These are phyloP conservation scores for Leuctra nigra DNA, from an alignment of 2,888 invertebrate genomes.

Conservation along the genomic window DNA sequence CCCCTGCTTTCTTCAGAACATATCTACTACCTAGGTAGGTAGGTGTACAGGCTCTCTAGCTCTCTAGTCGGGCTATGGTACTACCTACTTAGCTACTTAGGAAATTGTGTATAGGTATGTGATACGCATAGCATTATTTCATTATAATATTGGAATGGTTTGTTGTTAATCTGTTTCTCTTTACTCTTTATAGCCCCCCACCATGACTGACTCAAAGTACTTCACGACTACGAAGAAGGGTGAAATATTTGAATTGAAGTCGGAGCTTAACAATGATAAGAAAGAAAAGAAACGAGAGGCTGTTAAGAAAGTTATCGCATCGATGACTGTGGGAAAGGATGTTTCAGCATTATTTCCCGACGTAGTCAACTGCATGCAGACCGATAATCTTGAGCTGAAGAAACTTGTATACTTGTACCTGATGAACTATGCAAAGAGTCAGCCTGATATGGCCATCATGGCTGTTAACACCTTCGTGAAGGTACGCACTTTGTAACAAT, in stretches of 20 bases:
- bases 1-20: no score
- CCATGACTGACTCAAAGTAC: conserved; percentile 99
- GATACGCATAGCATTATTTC: no score
- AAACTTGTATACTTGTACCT: conserved; percentile 97
- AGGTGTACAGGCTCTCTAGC: no score
- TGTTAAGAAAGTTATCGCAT: conserved; percentile 99
- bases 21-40: no score
- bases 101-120: no score
- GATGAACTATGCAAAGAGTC: conserved; percentile 99
- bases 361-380: conserved; percentile 99
- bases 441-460: conserved; percentile 99
- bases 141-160: background rate
- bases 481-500: conserved; percentile 46
- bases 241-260: conserved; percentile 98
- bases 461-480: conserved; percentile 99
- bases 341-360: conserved; percentile 98
- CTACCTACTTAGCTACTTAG: no score
- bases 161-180: background rate
- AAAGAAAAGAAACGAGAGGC: conserved; percentile 99
- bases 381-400: conserved; percentile 97
- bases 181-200: conserved; percentile 27
- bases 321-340: conserved; percentile 99
- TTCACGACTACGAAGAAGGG: conserved; percentile 99
- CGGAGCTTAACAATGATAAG: conserved; percentile 98
- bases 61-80: no score